Evolutionary conservation across 2,888 invertebrate genomes (phyloP).

Genomic region (Macrophya alboannulata): DNA sequence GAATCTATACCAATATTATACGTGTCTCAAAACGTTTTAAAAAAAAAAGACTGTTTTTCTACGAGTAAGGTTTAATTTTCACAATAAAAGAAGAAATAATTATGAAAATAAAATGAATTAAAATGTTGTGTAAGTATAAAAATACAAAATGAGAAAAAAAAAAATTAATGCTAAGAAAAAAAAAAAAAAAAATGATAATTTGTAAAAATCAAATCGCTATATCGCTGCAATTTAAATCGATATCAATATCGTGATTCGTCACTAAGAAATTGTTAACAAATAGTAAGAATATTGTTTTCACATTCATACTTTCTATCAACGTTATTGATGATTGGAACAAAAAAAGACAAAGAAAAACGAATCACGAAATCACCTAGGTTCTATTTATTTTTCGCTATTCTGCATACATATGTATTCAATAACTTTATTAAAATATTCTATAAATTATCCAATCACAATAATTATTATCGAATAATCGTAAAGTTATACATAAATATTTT

Average conservation of each 20-base stretch:
- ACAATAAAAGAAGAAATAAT: not conserved
- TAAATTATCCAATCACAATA: not conserved
- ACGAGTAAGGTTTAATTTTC: slow-evolving; percentile 29
- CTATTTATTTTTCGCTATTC: not conserved
- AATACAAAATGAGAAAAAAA: not conserved
- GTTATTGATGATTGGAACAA: not conserved
- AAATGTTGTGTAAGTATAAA: not conserved
- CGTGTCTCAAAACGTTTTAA: slow-evolving; percentile 33
- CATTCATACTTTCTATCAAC: not conserved
- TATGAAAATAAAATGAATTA: not conserved
- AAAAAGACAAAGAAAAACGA: not conserved
- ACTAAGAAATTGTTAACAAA: not conserved
- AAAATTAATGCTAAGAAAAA: not conserved
- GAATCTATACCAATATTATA: not conserved
- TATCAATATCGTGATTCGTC: not conserved
- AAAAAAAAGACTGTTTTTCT: slow-evolving; percentile 36
- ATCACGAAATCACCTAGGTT: not conserved
- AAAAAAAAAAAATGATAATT: not conserved
- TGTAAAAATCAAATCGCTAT: slow-evolving; percentile 11
- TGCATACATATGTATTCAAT: not conserved
- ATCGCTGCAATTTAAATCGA: not conserved
- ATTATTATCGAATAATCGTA: slow-evolving; percentile 8
- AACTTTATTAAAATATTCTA: slow-evolving; percentile 2
- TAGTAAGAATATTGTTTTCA: no score
- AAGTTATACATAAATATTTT: not conserved